Evolutionary conservation across 2,797 vertebrate genomes (phyloP).

Genomic region (Adrianichthys oophorus): DNA sequence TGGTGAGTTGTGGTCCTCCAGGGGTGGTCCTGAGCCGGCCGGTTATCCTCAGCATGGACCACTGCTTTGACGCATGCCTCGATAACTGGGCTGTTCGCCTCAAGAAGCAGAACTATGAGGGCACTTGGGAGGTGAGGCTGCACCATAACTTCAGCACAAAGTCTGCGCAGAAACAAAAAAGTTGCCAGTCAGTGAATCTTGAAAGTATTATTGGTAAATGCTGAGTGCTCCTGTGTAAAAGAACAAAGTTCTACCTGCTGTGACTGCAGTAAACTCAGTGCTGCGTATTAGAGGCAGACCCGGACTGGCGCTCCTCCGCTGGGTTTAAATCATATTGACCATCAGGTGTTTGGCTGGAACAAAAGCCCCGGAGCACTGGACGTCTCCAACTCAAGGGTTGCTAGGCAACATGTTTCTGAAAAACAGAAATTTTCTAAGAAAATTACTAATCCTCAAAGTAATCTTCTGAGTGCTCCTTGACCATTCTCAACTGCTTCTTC

Average conservation of each 20-base stretch:
- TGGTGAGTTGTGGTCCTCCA: slow-evolving; percentile 95
- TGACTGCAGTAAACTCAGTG: slow-evolving; percentile 22
- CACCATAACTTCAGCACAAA: slow-evolving; percentile 33
- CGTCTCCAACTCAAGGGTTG: slow-evolving; percentile 54
- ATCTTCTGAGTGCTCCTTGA: slow-evolving; percentile 68
- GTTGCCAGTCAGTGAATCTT: slow-evolving; percentile 43
- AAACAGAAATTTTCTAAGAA: slow-evolving; percentile 68
- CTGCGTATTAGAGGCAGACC: slow-evolving; percentile 15
- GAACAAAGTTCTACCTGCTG: slow-evolving; percentile 27
- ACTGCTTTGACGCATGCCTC: slow-evolving; percentile 92
- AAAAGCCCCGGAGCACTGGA: slow-evolving; percentile 43
- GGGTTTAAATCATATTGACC: slow-evolving; percentile 61
- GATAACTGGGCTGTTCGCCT: slow-evolving; percentile 97
- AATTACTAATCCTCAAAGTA: slow-evolving; percentile 69
- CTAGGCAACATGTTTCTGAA: slow-evolving; percentile 67
- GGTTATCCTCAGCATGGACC: slow-evolving; percentile 95
- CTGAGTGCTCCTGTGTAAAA: slow-evolving; percentile 31
- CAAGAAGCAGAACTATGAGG: slow-evolving; percentile 96
- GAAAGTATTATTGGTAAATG: slow-evolving; percentile 38
- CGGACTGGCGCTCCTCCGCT: slow-evolving; percentile 37
- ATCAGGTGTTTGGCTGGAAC: slow-evolving; percentile 61
- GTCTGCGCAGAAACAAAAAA: slow-evolving; percentile 40
- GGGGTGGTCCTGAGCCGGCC: slow-evolving; percentile 95
- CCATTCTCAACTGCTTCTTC: slow-evolving; percentile 62
- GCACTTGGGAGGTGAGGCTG: slow-evolving; percentile 92